Evolutionary conservation across 2,888 invertebrate species (phyloP), one percentile per base, ranked within the genome.

Genomic region (Alsophila aescularia): DNA sequence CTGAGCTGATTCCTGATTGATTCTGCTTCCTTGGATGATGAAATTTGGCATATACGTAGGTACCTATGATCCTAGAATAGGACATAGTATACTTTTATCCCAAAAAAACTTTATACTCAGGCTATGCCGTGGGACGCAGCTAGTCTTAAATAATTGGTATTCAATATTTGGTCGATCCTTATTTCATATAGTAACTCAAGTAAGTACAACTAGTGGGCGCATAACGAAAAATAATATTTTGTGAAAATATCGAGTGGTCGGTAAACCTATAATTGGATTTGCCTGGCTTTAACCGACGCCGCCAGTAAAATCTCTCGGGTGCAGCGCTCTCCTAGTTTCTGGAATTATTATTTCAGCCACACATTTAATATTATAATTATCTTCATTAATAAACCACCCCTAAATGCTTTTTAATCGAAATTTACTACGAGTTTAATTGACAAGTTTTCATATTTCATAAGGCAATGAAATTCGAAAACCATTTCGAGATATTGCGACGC

Each of bases 171-270:
- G 13, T 44, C 12, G 12, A 49, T 54, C 24, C 18, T 52, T 45
- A 42, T 40, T 39, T 35, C 35, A 55, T 49, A 60, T 56, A 59
- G 37, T 12, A 54, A 29, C 21, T 53, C 42, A 16, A 53, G 39
- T 39, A n/a, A n/a, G n/a, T n/a, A n/a, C n/a, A n/a, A n/a, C n/a
- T n/a, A 48, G 39, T 48, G 56, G 45, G 57, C 59, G 66, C 58
- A 57, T 59, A 69, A 66, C 64, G 58, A 67, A 73, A 73, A 67
- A 73, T 73, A 70, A 70, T 71, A 72, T 70, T 73, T 65, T 69
- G 51, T 59, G 60, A 42, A 58, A 65, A 60, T 72, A 64, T 60
- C 40, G 34, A 56, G 67, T 62, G 62, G 59, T 60, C 66, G 65
- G 58, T 64, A 60, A 61, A 61, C 58, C 63, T 52, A 58, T 73